A percentile compares a stretch with the other conserved stretches of the same genome.
Conservation (phyloP, 1,140 invertebrate genomes). For the Atta cephalotes region DNA sequence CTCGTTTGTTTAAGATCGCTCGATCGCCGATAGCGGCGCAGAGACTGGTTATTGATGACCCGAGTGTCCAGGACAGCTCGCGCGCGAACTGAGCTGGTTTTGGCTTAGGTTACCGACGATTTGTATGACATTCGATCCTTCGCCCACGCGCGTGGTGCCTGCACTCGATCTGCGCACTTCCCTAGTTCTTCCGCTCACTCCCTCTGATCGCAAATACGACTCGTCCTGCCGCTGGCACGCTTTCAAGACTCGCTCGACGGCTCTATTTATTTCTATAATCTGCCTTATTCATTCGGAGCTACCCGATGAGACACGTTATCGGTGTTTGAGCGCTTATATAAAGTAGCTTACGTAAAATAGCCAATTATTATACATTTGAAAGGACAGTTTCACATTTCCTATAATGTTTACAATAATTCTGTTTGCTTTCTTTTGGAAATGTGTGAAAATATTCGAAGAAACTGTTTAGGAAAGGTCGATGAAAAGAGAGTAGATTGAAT, state of each 20-base stretch:
- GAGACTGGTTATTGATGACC: slow-evolving; percentile 77
- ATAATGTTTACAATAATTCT: neutral
- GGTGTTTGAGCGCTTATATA: slow-evolving; percentile 28
- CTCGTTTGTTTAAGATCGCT: slow-evolving; percentile 73
- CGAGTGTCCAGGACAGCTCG: slow-evolving; percentile 54
- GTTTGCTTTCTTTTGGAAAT: neutral
- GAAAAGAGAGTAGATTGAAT: too few species aligned
- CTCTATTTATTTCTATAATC: slow-evolving; percentile 82
- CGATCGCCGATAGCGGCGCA: slow-evolving; percentile 75
- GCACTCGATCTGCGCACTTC: slow-evolving; percentile 19
- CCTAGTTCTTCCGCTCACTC: slow-evolving; percentile 41
- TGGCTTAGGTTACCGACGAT: slow-evolving; percentile 83
- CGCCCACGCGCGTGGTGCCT: slow-evolving; percentile 77
- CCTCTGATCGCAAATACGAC: slow-evolving; percentile 55
- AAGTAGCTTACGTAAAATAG: neutral
- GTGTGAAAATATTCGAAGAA: neutral
- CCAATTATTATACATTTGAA: slow-evolving; percentile 39
- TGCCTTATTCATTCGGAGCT: slow-evolving; percentile 76
- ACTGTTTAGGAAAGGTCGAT: too few species aligned
- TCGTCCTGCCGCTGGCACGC: slow-evolving; percentile 51
- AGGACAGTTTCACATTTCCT: neutral
- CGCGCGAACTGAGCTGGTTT: slow-evolving; percentile 75
- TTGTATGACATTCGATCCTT: slow-evolving; percentile 84
- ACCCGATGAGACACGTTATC: slow-evolving; percentile 52
- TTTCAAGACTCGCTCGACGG: slow-evolving; percentile 73